Evolutionary conservation across 2,797 vertebrate species (phyloP).

Genomic region (Morelia viridis): DNA sequence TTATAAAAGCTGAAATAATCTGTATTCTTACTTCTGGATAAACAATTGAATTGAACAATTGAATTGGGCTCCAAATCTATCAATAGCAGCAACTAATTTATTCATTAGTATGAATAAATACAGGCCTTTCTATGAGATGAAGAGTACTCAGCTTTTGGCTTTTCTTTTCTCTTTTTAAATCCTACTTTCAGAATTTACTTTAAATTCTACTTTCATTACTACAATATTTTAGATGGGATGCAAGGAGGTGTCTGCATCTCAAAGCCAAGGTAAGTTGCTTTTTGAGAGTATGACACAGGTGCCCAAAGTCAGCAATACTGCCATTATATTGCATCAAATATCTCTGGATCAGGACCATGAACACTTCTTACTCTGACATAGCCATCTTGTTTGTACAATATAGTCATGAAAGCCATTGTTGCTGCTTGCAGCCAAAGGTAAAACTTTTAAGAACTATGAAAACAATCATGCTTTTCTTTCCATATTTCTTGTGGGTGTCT

Average conservation of each 20-base stretch:
- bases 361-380: neutral
- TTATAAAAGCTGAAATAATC: neutral
- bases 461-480: fast-evolving
- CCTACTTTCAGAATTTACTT: neutral
- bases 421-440: neutral
- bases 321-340: neutral
- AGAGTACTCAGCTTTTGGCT: neutral
- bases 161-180: neutral
- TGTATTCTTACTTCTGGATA: neutral
- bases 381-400: neutral
- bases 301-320: neutral
- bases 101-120: neutral
- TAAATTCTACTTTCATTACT: neutral
- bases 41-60: neutral
- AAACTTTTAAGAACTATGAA: conserved; percentile 15
- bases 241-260: neutral
- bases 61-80: neutral
- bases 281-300: neutral
- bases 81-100: neutral
- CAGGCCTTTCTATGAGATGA: neutral
- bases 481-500: neutral
- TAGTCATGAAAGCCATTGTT: neutral
- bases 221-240: too few relatives aligned
- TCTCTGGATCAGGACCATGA: neutral
- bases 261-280: neutral